Evolutionary conservation across 2,888 invertebrate species (phyloP), one percentile per base, ranked within the genome.

Genomic region (Drosophila fungiperda): DNA sequence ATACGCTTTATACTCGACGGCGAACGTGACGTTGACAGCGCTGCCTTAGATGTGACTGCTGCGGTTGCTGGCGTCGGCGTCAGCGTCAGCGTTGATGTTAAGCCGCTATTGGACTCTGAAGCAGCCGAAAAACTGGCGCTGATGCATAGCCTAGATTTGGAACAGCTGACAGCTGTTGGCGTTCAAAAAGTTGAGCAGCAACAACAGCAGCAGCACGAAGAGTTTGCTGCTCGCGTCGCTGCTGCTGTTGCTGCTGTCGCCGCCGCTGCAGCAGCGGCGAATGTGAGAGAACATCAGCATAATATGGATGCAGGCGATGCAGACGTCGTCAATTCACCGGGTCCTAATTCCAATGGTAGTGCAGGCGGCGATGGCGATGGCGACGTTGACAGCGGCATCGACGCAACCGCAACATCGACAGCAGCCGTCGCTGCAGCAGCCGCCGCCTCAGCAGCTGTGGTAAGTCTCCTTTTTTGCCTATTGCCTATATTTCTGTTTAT

Each of bases 1-100:
- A 92, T 92, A 76, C 90, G 92, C 9, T 92, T 92, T 60, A 92
- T 92, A 72, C 73, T 92, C 32, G 92, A 92, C 45, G 92, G 92
- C 4, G 92, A 92, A 57, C 81, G 92, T 55, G 76, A 87, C 73
- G 66, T 54, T 58, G 61, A 79, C 76, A 66, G 67, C 73, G 64
- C 70, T 64, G 66, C 62, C 54, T n/a, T 75, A 55, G 62, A 76
- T 71, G 76, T 53, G 40, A 73, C 72, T 35, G 76, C 59, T 26
- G 70, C 40, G 49, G 72, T 57, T 33, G 74, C 54, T 32, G 76
- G 40, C 45, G 73, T 40, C 6, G 38, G 38, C 38, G 17, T 38
- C 17, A 20, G 45, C 45, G 45, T 45, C 45, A 45, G 45, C 45
- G 68, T 42, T 29, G 65, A 61, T 38, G 72, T 55, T 55, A 55